Conservation (phyloP, 2,888 invertebrate genomes). For the Apocheima hispidaria region DNA sequence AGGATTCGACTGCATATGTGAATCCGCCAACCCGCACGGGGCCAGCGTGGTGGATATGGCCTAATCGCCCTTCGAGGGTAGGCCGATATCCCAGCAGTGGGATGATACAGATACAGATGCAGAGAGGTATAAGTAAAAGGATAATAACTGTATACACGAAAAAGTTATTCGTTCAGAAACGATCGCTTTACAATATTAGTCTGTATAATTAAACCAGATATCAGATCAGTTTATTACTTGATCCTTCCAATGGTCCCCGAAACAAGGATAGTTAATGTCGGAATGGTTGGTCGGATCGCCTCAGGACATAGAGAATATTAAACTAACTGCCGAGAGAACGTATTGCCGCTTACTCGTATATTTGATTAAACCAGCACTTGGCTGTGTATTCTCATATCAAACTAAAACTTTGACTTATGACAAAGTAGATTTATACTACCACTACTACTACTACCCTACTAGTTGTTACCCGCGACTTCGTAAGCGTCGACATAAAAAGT, state of each 20-base stretch:
- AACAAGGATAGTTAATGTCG: slow-evolving; percentile 7
- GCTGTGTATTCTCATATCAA: slow-evolving; percentile 1
- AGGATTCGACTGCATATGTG: too few species aligned
- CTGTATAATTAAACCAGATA: too few species aligned
- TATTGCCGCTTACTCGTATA: slow-evolving; percentile 6
- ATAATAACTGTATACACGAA: background rate
- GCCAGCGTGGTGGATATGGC: too few species aligned
- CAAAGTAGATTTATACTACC: too few species aligned
- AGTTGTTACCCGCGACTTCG: too few species aligned
- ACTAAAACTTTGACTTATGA: slow-evolving; percentile 3
- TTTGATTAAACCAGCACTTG: slow-evolving; percentile 14
- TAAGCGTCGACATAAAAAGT: too few species aligned
- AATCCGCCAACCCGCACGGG: too few species aligned
- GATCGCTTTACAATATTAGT: background rate
- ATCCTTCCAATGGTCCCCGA: slow-evolving; percentile 5
- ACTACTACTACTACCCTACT: too few species aligned
- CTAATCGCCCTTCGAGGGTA: too few species aligned
- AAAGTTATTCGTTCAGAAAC: background rate
- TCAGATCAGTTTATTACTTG: slow-evolving; percentile 5
- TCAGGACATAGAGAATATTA: slow-evolving; percentile 13
- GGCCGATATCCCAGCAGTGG: too few species aligned
- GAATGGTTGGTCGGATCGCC: slow-evolving; percentile 8
- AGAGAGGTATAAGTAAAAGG: too few species aligned
- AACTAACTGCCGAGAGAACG: slow-evolving; percentile 12
- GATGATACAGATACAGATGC: too few species aligned